Evolutionary conservation across 2,797 vertebrate genomes (phyloP).

Genomic region (Acanthurus tractus): DNA sequence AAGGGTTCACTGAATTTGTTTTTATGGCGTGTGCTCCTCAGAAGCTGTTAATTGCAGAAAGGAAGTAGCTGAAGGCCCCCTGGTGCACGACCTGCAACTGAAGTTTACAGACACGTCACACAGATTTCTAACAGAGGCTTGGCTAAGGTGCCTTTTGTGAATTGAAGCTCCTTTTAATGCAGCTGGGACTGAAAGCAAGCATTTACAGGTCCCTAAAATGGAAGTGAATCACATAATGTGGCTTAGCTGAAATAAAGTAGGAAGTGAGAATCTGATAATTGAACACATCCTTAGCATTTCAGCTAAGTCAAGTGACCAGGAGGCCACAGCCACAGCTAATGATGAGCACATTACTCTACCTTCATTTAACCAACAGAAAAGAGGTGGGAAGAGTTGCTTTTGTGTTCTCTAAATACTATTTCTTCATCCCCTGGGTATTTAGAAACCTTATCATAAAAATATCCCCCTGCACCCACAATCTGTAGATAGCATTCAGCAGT

Average conservation of each 20-base stretch:
- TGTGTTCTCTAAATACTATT: constrained; percentile 85
- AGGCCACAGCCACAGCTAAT: constrained; percentile 76
- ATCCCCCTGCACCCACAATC: constrained; percentile 85
- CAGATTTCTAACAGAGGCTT: constrained; percentile 63
- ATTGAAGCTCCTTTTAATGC: constrained; percentile 74
- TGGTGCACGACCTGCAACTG: constrained; percentile 68
- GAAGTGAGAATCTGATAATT: constrained; percentile 80
- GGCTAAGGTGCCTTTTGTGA: constrained; percentile 72
- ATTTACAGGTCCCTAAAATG: constrained; percentile 75
- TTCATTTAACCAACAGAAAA: constrained; percentile 80
- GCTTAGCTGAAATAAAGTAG: constrained; percentile 81
- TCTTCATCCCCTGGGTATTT: constrained; percentile 85
- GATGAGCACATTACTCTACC: constrained; percentile 78
- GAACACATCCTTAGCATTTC: constrained; percentile 79
- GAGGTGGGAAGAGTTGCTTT: constrained; percentile 82
- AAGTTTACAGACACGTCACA: constrained; percentile 73
- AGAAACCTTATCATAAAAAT: constrained; percentile 87
- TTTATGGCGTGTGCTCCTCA: constrained; percentile 60
- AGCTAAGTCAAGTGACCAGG: constrained; percentile 84
- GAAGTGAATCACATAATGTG: constrained; percentile 78
- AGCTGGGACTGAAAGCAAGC: constrained; percentile 65
- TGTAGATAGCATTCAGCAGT: constrained; percentile 82
- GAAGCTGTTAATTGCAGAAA: constrained; percentile 70
- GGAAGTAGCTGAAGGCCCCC: constrained; percentile 71
- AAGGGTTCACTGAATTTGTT: constrained; percentile 65